Base-by-base conservation (phyloP, 2,113 vertebrate species). In the Daubentonia madagascariensis region DNA sequence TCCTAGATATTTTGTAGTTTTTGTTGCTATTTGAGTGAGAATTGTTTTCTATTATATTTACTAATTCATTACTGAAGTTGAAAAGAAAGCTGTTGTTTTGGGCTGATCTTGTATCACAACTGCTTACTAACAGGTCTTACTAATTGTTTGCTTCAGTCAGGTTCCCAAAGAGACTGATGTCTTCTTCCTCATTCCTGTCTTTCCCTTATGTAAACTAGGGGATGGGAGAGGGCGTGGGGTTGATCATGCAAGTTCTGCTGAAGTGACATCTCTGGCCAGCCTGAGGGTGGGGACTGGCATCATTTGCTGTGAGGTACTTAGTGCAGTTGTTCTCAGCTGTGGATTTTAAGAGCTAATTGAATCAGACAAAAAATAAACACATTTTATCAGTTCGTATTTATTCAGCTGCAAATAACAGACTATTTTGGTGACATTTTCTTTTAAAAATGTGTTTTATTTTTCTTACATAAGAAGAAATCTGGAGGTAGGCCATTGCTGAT, bases 331-430 rank as follows among this genome's bases (percentile, higher is more conserved):
- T 83, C 59, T 89, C 35, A 83, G 13, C 45, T 65, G 22, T 72
- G 89, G 1, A 0, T 80, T 78, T 96, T 76, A 73, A 76, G 30
- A 85, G 40, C 23, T 81, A 81, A 96, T 30, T 70, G 52, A 5
- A 76, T 50, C 59, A 94, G 23, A 75, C 35, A 73, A 79, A 67
- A 25, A 52, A 14, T 65, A 32, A 95, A 73, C 32, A 65, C 40
- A 52, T 65, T 59, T 95, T 96, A 86, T 91, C 78, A 92, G 57
- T 63, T 92, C 35, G 72, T 67, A 50, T 57, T 93, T 79, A 72
- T 88, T 96, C 35, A 70, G 10, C 61, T 86, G 5, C 52, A 89
- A 83, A 45, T 76, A 78, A 73, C 16, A 97, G 11, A 70, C 16
- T 61, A 79, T 22, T 35, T 85, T 61, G 40, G 8, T 93, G 70